phyloP scores from a whole-genome alignment of 2,888 invertebrate species.

The Carabus problematicus region DNA sequence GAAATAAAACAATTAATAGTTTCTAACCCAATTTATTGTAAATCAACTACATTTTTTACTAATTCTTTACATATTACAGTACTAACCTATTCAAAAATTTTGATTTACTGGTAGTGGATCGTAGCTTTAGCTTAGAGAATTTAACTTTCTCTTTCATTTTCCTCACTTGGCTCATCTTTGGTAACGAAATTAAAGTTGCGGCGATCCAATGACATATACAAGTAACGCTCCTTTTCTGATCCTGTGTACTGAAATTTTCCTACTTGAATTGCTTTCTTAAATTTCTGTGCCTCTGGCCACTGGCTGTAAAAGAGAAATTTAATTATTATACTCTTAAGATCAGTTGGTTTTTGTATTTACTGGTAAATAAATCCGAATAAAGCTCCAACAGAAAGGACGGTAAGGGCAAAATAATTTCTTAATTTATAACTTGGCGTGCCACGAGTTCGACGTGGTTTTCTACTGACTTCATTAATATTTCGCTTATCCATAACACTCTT shows the following conservation, averaged over 20 bases:
- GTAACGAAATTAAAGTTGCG: constrained; percentile 5
- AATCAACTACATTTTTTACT: constrained; percentile 18
- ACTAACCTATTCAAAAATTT: constrained; percentile 48
- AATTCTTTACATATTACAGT: constrained; percentile 26
- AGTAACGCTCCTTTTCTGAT: constrained; percentile 46
- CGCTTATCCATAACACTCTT: constrained; percentile 31
- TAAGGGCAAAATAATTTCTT: constrained; percentile 64
- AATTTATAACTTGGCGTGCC: constrained; percentile 69
- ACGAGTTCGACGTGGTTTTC: constrained; percentile 71
- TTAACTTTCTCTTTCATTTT: constrained; percentile 49
- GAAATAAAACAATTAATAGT: constrained; percentile 17
- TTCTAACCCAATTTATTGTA: constrained; percentile 17
- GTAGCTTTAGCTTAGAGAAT: constrained; percentile 47
- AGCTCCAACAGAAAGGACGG: constrained; percentile 59
- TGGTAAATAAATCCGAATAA: constrained; percentile 60
- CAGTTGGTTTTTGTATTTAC: constrained; percentile 56
- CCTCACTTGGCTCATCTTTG: constrained; percentile 49
- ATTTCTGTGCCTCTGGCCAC: constrained; percentile 48
- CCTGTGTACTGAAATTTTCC: constrained; percentile 51
- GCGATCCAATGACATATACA: constrained; percentile 36
- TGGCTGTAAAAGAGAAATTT: constrained; percentile 47
- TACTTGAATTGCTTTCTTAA: constrained; percentile 47
- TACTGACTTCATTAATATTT: constrained; percentile 54
- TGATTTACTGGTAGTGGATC: constrained; percentile 45
- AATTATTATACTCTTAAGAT: constrained; percentile 10